Conservation (phyloP, 2,797 vertebrate genomes). For the Pipistrellus pygmaeus region DNA sequence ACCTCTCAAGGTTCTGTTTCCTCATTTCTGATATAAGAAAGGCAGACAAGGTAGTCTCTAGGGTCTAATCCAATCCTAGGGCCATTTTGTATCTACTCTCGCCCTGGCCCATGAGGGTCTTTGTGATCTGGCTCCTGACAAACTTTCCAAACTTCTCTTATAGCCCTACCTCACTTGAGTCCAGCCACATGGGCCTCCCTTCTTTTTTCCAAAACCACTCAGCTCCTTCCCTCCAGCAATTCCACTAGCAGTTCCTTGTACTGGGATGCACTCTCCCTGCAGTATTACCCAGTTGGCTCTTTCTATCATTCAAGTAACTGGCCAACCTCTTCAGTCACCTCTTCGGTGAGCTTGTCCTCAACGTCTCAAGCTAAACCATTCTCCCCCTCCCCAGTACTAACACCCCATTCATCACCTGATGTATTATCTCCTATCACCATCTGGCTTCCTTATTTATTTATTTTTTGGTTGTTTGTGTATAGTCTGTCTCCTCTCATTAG, state of each 20-base stretch:
- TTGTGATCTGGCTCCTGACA: not conserved
- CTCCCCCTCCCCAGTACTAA: not conserved
- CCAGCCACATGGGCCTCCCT: not conserved
- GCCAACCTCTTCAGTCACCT: not conserved
- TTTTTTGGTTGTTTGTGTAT: constrained; percentile 20
- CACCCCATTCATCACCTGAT: not conserved
- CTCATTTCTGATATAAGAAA: not conserved
- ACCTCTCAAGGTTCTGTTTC: not conserved
- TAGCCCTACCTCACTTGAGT: not conserved
- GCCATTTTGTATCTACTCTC: not conserved
- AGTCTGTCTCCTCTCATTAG: not conserved
- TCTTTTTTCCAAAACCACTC: not conserved
- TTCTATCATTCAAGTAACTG: not conserved
- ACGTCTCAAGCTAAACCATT: not conserved
- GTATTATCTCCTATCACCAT: not conserved
- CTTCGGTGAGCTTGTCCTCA: not conserved
- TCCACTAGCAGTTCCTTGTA: not conserved
- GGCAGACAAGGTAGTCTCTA: not conserved
- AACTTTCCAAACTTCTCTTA: not conserved
- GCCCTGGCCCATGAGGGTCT: not conserved
- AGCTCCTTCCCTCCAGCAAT: not conserved
- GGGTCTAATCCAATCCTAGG: not conserved
- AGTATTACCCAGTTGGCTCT: not conserved
- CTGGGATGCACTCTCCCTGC: not conserved
- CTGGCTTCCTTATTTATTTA: not conserved